A percentile compares a stretch with the other conserved stretches of the same genome.
Evolutionary conservation across 2,888 invertebrate species (phyloP).

Genomic region (Oegoconia quadripuncta): DNA sequence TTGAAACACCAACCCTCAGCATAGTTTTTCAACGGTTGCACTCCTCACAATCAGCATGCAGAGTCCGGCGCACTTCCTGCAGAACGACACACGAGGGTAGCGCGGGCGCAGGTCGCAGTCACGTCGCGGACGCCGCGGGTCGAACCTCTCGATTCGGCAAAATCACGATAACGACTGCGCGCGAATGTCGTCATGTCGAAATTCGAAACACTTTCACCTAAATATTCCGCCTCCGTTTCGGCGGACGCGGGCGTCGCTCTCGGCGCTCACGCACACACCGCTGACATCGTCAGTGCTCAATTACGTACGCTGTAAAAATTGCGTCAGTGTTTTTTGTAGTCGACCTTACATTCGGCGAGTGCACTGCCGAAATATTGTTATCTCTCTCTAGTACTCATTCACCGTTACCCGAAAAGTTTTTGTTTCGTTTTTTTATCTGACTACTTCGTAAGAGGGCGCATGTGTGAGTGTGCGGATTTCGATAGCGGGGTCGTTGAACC

Average conservation of each 20-base stretch:
- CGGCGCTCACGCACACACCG: conserved; percentile 73
- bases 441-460: conserved; percentile 52
- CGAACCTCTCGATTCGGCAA: conserved; percentile 77
- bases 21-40: conserved; percentile 61
- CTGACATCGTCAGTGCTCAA: conserved; percentile 65
- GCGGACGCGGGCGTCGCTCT: conserved; percentile 78
- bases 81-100: conserved; percentile 43
- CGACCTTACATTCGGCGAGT: conserved; percentile 68
- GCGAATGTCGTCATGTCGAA: conserved; percentile 79
- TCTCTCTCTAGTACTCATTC: conserved; percentile 73
- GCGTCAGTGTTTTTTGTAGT: conserved; percentile 77
- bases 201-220: conserved; percentile 80
- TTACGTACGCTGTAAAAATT: conserved; percentile 78
- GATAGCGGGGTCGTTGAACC: conserved; percentile 75
- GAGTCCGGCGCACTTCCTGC: conserved; percentile 59
- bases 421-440: conserved; percentile 72
- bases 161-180: conserved; percentile 80
- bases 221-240: conserved; percentile 79
- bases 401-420: conserved; percentile 59
- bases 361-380: conserved; percentile 71
- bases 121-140: conserved; percentile 47
- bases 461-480: conserved; percentile 77
- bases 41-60: conserved; percentile 56
- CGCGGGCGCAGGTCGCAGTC: conserved; percentile 42
- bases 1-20: conserved; percentile 64